Percentiles rank a stretch among this genome's conserved stretches.
Conservation (phyloP, 2,113 vertebrate species). For the Bubo bubo region DNA sequence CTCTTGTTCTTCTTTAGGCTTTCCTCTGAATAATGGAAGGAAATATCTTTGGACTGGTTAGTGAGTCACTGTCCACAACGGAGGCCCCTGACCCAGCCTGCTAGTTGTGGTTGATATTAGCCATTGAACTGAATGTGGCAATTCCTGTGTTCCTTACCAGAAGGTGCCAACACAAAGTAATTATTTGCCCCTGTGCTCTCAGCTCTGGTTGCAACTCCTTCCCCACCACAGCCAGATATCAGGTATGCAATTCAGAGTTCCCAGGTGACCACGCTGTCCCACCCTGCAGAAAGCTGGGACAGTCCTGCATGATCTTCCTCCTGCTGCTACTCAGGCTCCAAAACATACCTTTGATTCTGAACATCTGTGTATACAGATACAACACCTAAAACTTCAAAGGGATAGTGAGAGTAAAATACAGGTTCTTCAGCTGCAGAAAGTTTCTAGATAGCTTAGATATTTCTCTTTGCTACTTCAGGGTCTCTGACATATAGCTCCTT, state of each 20-base stretch:
- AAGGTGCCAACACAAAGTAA: not conserved
- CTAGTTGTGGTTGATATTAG: not conserved
- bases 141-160: not conserved
- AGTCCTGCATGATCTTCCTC: not conserved
- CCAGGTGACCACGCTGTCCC: not conserved
- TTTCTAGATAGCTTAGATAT: not conserved
- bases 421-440: not conserved
- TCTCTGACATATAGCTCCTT: not conserved
- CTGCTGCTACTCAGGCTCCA: not conserved
- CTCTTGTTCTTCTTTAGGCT: not conserved
- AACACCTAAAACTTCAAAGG: not conserved
- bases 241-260: not conserved
- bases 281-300: not conserved
- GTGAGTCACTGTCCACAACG: not conserved
- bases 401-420: not conserved
- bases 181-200: not conserved
- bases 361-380: not conserved
- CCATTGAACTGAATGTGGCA: not conserved
- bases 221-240: rapidly evolving
- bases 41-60: not conserved
- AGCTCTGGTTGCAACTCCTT: not conserved
- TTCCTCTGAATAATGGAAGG: not conserved
- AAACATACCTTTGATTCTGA: not conserved
- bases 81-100: not conserved
- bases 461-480: not conserved